Evolutionary conservation across 2,113 vertebrate species (phyloP).

Genomic region (Carlito syrichta): DNA sequence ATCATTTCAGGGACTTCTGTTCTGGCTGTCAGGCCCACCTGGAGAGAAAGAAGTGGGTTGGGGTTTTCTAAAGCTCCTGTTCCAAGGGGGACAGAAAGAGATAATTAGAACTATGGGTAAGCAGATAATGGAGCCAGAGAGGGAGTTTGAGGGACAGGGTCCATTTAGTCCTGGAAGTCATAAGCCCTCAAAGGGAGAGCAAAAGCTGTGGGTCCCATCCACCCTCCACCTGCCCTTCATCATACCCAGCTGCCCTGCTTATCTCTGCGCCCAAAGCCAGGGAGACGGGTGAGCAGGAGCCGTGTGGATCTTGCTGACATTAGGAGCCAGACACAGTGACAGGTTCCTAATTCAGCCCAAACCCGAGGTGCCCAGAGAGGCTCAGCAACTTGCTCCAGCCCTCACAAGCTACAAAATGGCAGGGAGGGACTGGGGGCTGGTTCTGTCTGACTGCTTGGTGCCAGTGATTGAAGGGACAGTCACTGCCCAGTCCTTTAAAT

Average conservation of each 20-base stretch:
- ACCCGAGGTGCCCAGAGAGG: not conserved
- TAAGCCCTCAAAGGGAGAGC: not conserved
- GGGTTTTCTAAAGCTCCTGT: not conserved
- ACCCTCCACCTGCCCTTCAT: not conserved
- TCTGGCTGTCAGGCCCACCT: not conserved
- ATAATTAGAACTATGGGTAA: not conserved
- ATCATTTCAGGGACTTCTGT: not conserved
- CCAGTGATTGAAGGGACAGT: no score
- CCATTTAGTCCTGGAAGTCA: not conserved
- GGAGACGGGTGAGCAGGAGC: not conserved
- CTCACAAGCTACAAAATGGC: no score
- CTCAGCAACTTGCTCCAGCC: fast-evolving
- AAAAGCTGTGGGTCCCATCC: not conserved
- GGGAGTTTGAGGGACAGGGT: fast-evolving
- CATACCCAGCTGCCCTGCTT: not conserved
- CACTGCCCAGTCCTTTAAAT: no score
- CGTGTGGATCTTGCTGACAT: fast-evolving
- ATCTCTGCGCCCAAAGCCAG: fast-evolving
- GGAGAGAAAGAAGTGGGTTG: not conserved
- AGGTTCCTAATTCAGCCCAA: not conserved
- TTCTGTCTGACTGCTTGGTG: not conserved
- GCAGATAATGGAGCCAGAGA: not conserved
- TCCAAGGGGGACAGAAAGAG: not conserved
- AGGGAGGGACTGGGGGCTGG: not conserved
- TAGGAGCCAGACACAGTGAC: fast-evolving